Evolutionary conservation across 2,113 vertebrate species (phyloP).

Genomic region (Oryzias javanicus): DNA sequence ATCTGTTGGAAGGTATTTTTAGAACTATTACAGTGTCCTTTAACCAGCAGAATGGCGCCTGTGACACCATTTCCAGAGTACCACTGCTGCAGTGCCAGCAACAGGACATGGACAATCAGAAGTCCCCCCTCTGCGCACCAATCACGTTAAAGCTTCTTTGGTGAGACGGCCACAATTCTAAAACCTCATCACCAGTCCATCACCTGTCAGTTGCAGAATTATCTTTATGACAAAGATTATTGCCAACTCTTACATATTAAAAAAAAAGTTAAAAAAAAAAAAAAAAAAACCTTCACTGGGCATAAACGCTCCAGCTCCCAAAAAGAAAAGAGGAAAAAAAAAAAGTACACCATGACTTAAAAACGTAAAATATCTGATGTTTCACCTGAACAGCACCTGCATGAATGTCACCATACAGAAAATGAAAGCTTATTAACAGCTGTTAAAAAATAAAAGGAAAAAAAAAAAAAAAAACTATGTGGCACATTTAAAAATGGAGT

Average conservation of each 20-base stretch:
- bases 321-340: conserved; percentile 35
- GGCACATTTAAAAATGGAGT: conserved; percentile 78
- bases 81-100: conserved; percentile 47
- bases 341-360: conserved; percentile 34
- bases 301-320: conserved; percentile 61
- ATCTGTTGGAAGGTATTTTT: conserved; percentile 70
- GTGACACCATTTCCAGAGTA: conserved; percentile 63
- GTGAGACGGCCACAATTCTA: conserved; percentile 65
- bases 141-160: conserved; percentile 53
- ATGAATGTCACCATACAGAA: conserved; percentile 56
- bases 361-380: conserved; percentile 45
- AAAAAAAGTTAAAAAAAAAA: conserved; percentile 27
- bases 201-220: conserved; percentile 54
- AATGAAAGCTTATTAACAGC: conserved; percentile 68
- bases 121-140: conserved; percentile 32
- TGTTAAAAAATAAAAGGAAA: conserved; percentile 37
- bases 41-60: conserved; percentile 64
- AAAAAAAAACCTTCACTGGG: conserved; percentile 47
- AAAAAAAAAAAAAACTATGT: conserved; percentile 50
- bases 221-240: conserved; percentile 53
- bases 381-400: conserved; percentile 75
- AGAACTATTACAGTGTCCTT: conserved; percentile 79
- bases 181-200: conserved; percentile 49
- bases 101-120: conserved; percentile 61
- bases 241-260: conserved; percentile 52